Conservation (phyloP, 2,113 vertebrate species). For the Cynocephalus volans region DNA sequence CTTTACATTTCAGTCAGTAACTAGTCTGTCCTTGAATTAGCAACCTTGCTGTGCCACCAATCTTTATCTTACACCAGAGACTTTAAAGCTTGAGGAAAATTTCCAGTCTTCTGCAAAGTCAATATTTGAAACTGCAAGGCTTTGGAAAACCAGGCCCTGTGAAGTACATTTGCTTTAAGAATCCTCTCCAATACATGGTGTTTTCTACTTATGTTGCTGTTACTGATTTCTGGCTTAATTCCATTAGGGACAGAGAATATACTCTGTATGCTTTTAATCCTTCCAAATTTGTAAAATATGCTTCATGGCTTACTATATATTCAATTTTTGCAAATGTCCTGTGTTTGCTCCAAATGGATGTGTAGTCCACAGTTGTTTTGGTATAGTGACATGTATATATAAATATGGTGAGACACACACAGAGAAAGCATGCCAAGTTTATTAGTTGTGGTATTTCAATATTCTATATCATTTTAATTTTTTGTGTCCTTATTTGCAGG, state of each 20-base stretch:
- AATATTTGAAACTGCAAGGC: no score
- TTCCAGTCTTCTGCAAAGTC: no score
- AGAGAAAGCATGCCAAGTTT: background rate
- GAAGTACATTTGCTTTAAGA: no score
- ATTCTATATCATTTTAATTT: background rate
- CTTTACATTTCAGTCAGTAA: no score
- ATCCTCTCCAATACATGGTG: no score
- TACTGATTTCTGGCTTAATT: background rate
- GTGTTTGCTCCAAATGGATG: background rate
- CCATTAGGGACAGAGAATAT: background rate
- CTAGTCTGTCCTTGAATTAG: no score
- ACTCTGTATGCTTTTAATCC: background rate
- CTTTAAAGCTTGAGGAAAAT: no score
- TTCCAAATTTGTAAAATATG: background rate
- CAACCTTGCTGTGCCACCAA: no score
- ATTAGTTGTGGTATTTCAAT: background rate
- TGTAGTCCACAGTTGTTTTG: background rate
- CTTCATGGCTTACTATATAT: background rate
- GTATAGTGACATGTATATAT: background rate
- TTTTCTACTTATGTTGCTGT: background rate
- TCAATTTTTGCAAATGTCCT: background rate
- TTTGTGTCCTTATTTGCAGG: background rate
- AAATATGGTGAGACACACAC: background rate
- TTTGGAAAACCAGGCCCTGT: no score
- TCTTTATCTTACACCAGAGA: no score